These are phyloP conservation scores for Habropoda laboriosa DNA, from an alignment of 1,140 invertebrate species.

Conservation along the genomic window DNA sequence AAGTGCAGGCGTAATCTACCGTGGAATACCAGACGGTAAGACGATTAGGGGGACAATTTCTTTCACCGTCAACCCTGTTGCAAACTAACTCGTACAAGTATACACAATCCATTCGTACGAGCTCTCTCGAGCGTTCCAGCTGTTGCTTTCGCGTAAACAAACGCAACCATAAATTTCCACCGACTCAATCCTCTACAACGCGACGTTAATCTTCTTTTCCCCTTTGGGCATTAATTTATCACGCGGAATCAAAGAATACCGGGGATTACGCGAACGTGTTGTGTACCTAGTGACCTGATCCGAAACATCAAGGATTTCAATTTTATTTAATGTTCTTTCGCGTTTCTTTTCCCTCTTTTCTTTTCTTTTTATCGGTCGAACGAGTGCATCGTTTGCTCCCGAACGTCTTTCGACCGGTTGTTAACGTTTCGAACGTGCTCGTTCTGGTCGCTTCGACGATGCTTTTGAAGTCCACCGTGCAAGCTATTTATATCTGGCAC, in stretches of 20 bases:
- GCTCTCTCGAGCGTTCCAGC: neutral
- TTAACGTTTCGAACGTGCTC: neutral
- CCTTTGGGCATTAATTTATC: constrained; percentile 6
- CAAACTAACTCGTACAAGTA: too few species aligned
- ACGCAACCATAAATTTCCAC: neutral
- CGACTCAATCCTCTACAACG: neutral
- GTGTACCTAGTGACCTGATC: too few species aligned
- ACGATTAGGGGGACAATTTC: too few species aligned
- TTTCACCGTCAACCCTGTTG: too few species aligned
- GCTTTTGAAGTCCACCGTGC: constrained; percentile 33
- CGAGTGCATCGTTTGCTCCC: neutral
- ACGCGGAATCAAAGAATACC: neutral
- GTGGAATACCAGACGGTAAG: too few species aligned
- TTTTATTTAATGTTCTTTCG: too few species aligned
- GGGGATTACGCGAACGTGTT: neutral
- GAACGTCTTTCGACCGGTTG: neutral
- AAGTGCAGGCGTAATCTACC: too few species aligned
- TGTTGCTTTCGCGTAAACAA: neutral
- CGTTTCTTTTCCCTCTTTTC: too few species aligned
- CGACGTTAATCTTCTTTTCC: neutral
- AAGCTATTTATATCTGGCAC: constrained; percentile 43
- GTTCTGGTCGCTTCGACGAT: neutral
- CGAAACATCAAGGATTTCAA: neutral
- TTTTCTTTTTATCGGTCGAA: too few species aligned
- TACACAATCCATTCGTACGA: too few species aligned